These are phyloP conservation scores for Mesaphorura yosii DNA, from an alignment of 1,140 invertebrate species.

Conservation along the genomic window DNA sequence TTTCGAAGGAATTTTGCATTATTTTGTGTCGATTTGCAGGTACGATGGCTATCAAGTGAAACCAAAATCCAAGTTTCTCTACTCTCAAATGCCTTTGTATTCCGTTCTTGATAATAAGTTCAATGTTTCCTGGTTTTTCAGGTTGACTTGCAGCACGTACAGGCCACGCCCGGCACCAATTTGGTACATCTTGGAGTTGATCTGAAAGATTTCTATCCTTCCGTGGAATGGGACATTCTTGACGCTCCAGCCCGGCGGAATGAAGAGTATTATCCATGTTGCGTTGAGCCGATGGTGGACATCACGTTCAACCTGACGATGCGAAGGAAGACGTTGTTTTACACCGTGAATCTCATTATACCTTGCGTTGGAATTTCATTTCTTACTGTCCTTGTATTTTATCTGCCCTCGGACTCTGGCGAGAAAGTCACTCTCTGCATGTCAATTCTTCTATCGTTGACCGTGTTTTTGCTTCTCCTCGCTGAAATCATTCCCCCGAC, in stretches of 20 bases:
- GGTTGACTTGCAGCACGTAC: conserved; percentile 77
- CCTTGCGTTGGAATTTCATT: conserved; percentile 85
- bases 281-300: conserved; percentile 45
- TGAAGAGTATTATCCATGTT: conserved; percentile 48
- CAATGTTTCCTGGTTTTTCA: conserved; percentile 35
- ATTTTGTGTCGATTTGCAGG: no score
- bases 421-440: conserved; percentile 92
- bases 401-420: conserved; percentile 86
- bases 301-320: conserved; percentile 94
- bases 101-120: no score
- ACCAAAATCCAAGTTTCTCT: background rate
- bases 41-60: conserved; percentile 73
- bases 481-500: conserved; percentile 98
- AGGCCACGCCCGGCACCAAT: conserved; percentile 60
- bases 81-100: background rate
- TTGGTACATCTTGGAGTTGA: conserved; percentile 72
- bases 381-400: conserved; percentile 88
- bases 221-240: conserved; percentile 91
- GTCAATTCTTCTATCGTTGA: conserved; percentile 93
- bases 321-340: conserved; percentile 79
- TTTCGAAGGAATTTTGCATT: no score
- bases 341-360: conserved; percentile 82
- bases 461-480: conserved; percentile 94
- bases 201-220: conserved; percentile 79
- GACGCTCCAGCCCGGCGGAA: conserved; percentile 75